Evolutionary conservation across 2,888 invertebrate species (phyloP).

Genomic region (Scaptomyza reducta): DNA sequence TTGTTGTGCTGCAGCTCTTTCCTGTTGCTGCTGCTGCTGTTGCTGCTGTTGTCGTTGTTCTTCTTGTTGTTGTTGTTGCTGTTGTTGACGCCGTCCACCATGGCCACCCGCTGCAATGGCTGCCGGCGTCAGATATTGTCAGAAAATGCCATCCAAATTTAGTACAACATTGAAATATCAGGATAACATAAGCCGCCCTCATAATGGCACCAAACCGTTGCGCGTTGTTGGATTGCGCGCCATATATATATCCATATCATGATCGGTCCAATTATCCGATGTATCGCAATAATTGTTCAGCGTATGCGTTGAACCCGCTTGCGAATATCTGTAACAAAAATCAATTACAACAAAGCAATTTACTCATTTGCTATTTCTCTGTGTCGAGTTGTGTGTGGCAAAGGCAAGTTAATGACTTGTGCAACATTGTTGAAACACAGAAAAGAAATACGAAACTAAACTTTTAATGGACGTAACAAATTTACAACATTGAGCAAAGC

Average conservation of each 20-base stretch:
- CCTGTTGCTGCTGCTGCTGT: conserved; percentile 47
- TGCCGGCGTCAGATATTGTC: conserved; percentile 83
- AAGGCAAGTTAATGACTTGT: conserved; percentile 45
- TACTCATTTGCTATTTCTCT: conserved; percentile 1
- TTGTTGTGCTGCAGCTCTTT: conserved; percentile 42
- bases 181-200: conserved; percentile 84
- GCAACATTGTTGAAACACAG: conserved; percentile 25
- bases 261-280: conserved; percentile 96
- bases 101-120: conserved; percentile 38
- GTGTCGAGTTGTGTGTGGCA: conserved; percentile 7
- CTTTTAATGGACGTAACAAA: conserved; percentile 41
- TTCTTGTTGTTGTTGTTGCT: conserved; percentile 3
- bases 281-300: conserved; percentile 94
- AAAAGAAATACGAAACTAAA: not conserved
- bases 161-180: conserved; percentile 85
- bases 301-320: conserved; percentile 92
- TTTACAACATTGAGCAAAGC: conserved; percentile 19
- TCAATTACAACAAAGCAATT: conserved; percentile 30
- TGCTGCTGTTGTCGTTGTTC: conserved; percentile 49
- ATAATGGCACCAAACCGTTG: conserved; percentile 93
- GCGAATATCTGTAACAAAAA: conserved; percentile 85
- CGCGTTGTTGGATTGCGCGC: conserved; percentile 94
- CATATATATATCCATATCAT: conserved; percentile 98
- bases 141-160: conserved; percentile 84
- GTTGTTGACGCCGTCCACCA: conserved; percentile 66